Percentiles rank a stretch among this genome's conserved stretches.
These are phyloP conservation scores for Nothocercus nigrocapillus DNA, from an alignment of 2,113 vertebrate genomes.

Conservation along the genomic window DNA sequence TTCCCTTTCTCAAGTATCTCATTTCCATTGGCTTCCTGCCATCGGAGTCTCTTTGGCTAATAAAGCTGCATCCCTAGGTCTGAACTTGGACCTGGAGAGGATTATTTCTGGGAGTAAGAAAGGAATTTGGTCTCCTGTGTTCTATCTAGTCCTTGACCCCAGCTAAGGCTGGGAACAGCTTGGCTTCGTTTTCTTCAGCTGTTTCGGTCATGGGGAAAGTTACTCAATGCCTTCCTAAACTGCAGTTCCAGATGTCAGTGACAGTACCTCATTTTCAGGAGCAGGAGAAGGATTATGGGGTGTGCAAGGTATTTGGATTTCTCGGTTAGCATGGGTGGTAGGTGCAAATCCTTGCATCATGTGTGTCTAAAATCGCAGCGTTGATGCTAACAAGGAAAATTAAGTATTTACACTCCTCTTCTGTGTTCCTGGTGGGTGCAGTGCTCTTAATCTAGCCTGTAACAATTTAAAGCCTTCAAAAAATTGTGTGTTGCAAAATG, in stretches of 20 bases:
- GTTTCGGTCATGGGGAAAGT: background rate
- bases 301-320: background rate
- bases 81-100: accelerated
- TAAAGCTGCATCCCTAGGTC: background rate
- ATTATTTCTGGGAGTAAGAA: background rate
- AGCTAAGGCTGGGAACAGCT: background rate
- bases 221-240: background rate
- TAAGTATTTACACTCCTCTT: background rate
- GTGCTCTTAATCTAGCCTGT: background rate
- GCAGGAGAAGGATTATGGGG: too few relatives aligned
- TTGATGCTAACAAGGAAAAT: background rate
- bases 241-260: background rate
- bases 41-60: background rate
- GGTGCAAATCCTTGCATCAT: background rate
- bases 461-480: background rate
- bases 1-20: background rate
- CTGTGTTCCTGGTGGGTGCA: background rate
- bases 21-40: background rate
- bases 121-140: background rate
- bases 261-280: background rate
- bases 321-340: background rate
- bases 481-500: background rate
- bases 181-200: background rate
- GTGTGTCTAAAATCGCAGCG: background rate
- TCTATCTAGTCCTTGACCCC: background rate